Conservation (phyloP, 2,888 invertebrate species). For the Operophtera brumata region DNA sequence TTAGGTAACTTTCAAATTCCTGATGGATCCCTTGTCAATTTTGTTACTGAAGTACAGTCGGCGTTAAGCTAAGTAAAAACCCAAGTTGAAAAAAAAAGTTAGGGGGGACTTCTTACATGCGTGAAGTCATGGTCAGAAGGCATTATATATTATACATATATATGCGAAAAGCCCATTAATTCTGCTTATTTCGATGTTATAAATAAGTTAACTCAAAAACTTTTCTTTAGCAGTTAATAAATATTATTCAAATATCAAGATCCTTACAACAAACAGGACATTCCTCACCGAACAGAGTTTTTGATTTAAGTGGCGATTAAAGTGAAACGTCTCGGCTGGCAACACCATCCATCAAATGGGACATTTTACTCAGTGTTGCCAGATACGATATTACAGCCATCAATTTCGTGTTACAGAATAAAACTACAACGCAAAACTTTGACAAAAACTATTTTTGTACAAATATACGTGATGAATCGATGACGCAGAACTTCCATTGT, state of each 20-base stretch:
- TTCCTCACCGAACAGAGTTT: constrained; percentile 20
- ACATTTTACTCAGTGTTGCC: constrained; percentile 41
- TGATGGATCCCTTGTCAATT: too few species aligned
- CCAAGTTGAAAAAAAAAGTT: too few species aligned
- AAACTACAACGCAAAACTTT: constrained; percentile 47
- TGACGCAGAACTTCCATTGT: constrained; percentile 27
- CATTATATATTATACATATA: too few species aligned
- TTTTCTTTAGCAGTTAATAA: too few species aligned
- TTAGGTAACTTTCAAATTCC: too few species aligned
- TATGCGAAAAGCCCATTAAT: too few species aligned
- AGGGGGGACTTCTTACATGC: too few species aligned
- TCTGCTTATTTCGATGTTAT: too few species aligned
- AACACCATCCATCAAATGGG: constrained; percentile 47
- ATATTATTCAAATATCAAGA: not conserved
- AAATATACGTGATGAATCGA: constrained; percentile 53
- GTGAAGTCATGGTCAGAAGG: too few species aligned
- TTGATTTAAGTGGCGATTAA: constrained; percentile 48
- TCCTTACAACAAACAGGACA: constrained; percentile 10
- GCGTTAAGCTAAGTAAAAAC: too few species aligned
- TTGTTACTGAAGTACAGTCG: too few species aligned
- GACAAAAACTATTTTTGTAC: constrained; percentile 55
- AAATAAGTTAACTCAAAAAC: too few species aligned
- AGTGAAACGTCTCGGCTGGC: constrained; percentile 46
- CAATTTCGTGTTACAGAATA: constrained; percentile 54
- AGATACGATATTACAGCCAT: constrained; percentile 46